A percentile compares a stretch with the other conserved stretches of the same genome.
phyloP scores from a whole-genome alignment of 2,888 invertebrate species.

The Cephus sareptanus region DNA sequence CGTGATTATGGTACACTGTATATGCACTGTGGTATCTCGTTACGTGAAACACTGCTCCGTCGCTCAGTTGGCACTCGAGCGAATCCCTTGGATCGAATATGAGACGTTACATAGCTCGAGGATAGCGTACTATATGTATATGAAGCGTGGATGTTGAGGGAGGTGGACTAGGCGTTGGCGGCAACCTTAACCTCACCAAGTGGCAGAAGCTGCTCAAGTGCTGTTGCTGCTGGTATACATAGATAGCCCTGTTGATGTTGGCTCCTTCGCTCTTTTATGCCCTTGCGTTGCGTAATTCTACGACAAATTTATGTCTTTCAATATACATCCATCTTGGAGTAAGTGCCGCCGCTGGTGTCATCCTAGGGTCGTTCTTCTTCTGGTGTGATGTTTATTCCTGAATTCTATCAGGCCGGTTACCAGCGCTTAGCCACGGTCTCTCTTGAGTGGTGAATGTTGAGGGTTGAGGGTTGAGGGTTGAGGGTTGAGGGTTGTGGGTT shows the following conservation, averaged over 20 bases:
- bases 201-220: neutral
- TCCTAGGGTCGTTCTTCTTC: neutral
- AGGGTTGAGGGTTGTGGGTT: no score
- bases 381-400: neutral
- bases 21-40: neutral
- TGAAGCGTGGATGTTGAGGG: neutral
- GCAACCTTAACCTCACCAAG: neutral
- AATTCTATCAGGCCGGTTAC: neutral
- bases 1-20: neutral
- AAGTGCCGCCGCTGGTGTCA: constrained; percentile 4
- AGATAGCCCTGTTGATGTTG: neutral
- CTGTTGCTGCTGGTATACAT: neutral
- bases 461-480: no score
- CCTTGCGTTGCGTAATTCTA: neutral
- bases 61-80: neutral
- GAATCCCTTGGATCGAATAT: neutral
- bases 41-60: neutral
- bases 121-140: neutral
- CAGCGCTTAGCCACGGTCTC: neutral
- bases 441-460: neutral
- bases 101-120: neutral
- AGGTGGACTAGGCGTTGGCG: neutral
- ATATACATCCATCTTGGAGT: constrained; percentile 21
- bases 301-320: constrained; percentile 20
- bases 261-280: neutral